Conservation (phyloP, 2,888 invertebrate genomes). For the Eumacrocentrus americanus region DNA sequence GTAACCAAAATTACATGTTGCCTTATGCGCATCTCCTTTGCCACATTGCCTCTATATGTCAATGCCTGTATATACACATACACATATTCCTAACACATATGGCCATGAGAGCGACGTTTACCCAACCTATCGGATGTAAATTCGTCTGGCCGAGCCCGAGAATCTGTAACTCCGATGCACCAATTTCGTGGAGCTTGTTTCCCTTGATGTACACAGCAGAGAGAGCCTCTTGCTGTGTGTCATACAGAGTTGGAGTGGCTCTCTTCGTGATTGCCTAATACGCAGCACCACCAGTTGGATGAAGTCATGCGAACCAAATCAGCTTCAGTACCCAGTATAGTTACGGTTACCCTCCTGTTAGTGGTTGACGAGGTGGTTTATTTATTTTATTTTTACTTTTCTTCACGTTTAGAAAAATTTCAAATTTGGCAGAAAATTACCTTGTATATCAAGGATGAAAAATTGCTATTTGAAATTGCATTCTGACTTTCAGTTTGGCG, state of each 20-base stretch:
- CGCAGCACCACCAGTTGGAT: neutral
- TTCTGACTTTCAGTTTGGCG: too few relatives aligned
- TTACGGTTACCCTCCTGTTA: neutral
- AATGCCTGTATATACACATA: too few relatives aligned
- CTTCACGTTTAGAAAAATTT: too few relatives aligned
- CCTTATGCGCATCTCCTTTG: neutral
- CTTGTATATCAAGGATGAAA: too few relatives aligned
- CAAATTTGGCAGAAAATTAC: too few relatives aligned
- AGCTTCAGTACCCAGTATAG: neutral
- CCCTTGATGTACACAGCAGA: neutral
- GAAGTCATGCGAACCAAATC: constrained; percentile 6
- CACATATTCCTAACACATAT: too few relatives aligned
- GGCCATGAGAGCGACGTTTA: too few relatives aligned
- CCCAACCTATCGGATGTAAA: neutral
- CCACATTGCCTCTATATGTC: neutral
- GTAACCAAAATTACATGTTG: constrained; percentile 1
- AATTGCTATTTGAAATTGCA: too few relatives aligned
- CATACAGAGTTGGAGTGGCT: too few relatives aligned
- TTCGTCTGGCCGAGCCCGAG: neutral
- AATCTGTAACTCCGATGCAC: neutral
- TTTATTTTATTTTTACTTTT: constrained; percentile 7
- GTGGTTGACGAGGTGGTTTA: neutral
- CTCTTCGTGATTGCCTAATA: neutral
- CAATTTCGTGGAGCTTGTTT: constrained; percentile 13
- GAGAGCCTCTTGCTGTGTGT: too few relatives aligned